These are phyloP conservation scores for Esox masquinongy DNA, from an alignment of 2,797 vertebrate genomes.

Conservation along the genomic window DNA sequence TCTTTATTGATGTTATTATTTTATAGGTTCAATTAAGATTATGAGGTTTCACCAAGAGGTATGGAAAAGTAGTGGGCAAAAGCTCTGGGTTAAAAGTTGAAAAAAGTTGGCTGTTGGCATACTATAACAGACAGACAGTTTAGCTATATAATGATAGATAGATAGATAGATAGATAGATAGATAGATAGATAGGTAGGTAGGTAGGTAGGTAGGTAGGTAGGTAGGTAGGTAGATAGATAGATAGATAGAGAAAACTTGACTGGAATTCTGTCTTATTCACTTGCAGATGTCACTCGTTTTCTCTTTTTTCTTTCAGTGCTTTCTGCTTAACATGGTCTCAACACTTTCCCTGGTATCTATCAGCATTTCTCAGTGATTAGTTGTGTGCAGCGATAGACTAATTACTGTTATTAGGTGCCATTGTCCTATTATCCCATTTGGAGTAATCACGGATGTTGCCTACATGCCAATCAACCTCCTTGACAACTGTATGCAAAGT, in stretches of 20 bases:
- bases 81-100: neutral
- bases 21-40: conserved; percentile 43
- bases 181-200: neutral
- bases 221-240: neutral
- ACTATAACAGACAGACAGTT: neutral
- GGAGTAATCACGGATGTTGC: conserved; percentile 42
- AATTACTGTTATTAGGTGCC: conserved; percentile 49
- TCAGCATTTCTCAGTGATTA: conserved; percentile 44
- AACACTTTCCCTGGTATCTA: neutral
- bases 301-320: neutral
- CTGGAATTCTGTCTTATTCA: conserved; percentile 49
- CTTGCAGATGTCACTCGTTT: conserved; percentile 27
- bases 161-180: neutral
- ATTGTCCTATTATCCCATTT: conserved; percentile 38
- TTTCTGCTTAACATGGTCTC: neutral
- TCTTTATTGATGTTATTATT: conserved; percentile 43
- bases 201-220: no score
- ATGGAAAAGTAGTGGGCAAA: conserved; percentile 18
- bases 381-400: conserved; percentile 48
- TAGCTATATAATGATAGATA: neutral
- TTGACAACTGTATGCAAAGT: conserved; percentile 6
- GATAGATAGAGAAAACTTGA: conserved; percentile 39
- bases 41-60: conserved; percentile 27
- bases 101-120: neutral
- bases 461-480: conserved; percentile 34